Evolutionary conservation across 2,888 invertebrate species (phyloP).

Genomic region (Mesorhabditis spiculigera): DNA sequence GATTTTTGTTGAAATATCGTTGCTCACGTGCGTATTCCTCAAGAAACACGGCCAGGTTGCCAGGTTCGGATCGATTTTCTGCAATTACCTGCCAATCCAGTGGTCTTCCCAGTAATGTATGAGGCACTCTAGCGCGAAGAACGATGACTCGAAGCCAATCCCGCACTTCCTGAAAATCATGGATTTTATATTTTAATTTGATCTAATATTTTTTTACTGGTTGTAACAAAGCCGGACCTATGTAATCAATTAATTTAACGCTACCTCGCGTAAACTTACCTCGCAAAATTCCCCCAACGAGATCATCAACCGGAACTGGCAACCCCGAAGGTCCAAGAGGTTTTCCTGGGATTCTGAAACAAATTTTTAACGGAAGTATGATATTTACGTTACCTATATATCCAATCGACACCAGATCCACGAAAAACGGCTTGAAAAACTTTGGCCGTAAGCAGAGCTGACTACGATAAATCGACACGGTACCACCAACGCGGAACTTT

Average conservation of each 20-base stretch:
- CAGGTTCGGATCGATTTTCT: too few relatives aligned
- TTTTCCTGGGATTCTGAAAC: background rate
- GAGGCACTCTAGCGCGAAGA: constrained; percentile 48
- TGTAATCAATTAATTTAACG: too few relatives aligned
- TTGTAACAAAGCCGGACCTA: too few relatives aligned
- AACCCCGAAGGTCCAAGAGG: background rate
- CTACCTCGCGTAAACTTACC: too few relatives aligned
- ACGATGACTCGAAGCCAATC: constrained; percentile 49
- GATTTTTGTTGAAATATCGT: too few relatives aligned
- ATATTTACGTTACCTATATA: constrained; percentile 1
- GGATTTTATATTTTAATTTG: background rate
- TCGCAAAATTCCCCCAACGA: background rate
- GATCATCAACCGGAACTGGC: background rate
- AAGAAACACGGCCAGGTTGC: too few relatives aligned
- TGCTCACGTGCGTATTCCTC: too few relatives aligned
- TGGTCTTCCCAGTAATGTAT: constrained; percentile 39
- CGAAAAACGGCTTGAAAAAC: background rate
- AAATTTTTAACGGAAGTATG: too few relatives aligned
- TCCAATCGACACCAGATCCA: background rate
- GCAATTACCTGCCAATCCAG: constrained; percentile 50
- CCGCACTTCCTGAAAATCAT: constrained; percentile 39
- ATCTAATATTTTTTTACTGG: background rate
- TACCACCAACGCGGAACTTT: too few relatives aligned
- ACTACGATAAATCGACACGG: background rate
- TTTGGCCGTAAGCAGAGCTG: background rate